Evolutionary conservation across 2,888 invertebrate genomes (phyloP), one percentile per base, ranked within the genome.

Genomic region (Lasioglossum pauxillum): DNA sequence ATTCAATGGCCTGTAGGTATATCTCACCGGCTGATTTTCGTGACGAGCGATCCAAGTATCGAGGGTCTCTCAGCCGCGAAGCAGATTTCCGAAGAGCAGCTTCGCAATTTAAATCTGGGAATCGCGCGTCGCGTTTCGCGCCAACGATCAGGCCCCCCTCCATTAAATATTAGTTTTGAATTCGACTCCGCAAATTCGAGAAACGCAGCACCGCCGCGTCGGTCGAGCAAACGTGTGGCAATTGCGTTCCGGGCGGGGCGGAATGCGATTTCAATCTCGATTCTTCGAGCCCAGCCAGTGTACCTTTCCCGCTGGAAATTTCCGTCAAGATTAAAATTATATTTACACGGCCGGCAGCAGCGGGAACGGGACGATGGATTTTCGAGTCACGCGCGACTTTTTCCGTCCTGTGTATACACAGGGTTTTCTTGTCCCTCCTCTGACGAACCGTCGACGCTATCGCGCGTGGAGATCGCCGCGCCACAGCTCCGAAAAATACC

Each of bases 271-370:
- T 27, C 85, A 77, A 85, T 85, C 74, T 78, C 69, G 74, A 75
- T 75, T 14, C 64, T 69, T n/a, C 27, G 67, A 31, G 31, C 60
- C 53, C 4, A 23, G 38, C 31, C 44, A 8, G 72, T 76, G 82
- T 75, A 67, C 78, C 49, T 76, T 64, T 60, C 31, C 14, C n/a
- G 49, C 38, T 76, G 41, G 60, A 57, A 78, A 86, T 78, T 86
- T 85, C 67, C 75, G 82, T 72, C 82, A 77, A 83, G 85, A 89
- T 89, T 89, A 89, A 90, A 90, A 88, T 85, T 80, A 83, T 89
- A 90, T 89, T 89, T 90, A 85, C 89, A 83, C 85, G 80, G 74
- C 19, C 35, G 76, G 23, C 53, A 38, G 35, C 72, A 46, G 23
- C 74, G 53, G 31, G 46, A 31, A 23, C 41, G 69, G 23, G 49